Base-by-base conservation (phyloP, 2,888 invertebrate species). In the Molorchus minor region DNA sequence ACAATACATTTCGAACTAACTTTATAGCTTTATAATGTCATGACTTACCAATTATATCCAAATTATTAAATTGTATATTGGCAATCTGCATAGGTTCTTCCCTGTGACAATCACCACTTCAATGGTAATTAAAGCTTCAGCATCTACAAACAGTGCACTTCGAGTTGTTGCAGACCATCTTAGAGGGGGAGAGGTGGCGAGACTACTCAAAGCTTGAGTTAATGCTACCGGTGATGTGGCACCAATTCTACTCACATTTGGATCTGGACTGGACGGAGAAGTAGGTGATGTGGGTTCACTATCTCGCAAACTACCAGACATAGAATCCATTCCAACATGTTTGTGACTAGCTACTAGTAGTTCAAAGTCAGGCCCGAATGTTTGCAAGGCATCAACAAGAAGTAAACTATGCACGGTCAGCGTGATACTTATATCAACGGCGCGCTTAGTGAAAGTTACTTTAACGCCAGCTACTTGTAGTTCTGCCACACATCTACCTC, bases 361-460 rank as follows among this genome's bases (percentile, higher is more conserved):
- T 79, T 97, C 97, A 82, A 96, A 98, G 84, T 98, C 97, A 0
- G 92, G 91, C 0, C 98, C 97, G 80, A 93, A 95, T 12, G 94
- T 94, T 82, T 98, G 97, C 78, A 97, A 84, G 45, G 97, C 97
- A 83, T 98, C 98, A 2, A 95, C 97, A 53, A 98, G 82, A 56
- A 98, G 84, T 69, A 98, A 84, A 72, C 96, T 94, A 81, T 96
- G 96, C 44, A 98, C 95, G 8, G 94, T 93, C 61, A 97, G 86
- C 1, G 91, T 88, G 35, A 95, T 83, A 68, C 89, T 88, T 2
- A 89, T 85, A 77, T 94, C 93, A 13, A 85, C 85, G 0, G 90
- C 87, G 33, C 93, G 85, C 76, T 90, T 90, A 19, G 89, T 89
- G 64, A 91, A 83, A 4, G 90, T 88, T 29, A 90, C 88, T 73